These are phyloP conservation scores for Lapara coniferarum DNA, from an alignment of 2,888 invertebrate species.

Conservation along the genomic window DNA sequence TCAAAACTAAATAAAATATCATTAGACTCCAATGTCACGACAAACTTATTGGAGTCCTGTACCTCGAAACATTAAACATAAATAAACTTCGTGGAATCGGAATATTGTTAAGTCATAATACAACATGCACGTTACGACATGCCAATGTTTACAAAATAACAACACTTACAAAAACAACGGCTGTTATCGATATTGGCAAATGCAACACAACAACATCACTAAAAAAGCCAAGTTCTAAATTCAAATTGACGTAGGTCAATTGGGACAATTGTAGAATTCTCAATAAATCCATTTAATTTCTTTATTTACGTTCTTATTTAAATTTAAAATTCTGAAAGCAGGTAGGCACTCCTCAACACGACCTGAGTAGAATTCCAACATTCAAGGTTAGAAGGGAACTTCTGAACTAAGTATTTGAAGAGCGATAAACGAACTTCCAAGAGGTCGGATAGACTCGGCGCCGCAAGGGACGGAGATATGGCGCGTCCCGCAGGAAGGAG, in stretches of 20 bases:
- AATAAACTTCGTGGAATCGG: constrained; percentile 14
- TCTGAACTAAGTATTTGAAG: constrained; percentile 75
- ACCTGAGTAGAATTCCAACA: constrained; percentile 61
- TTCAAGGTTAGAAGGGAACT: constrained; percentile 76
- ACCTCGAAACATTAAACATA: constrained; percentile 7
- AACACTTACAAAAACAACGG: neutral
- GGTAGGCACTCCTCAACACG: constrained; percentile 41
- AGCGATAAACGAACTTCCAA: constrained; percentile 71
- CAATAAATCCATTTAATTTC: constrained; percentile 1
- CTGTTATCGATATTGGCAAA: neutral
- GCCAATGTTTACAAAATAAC: constrained; percentile 14
- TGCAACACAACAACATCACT: neutral
- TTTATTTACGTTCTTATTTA: constrained; percentile 17
- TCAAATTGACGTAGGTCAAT: constrained; percentile 21
- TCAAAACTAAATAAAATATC: neutral
- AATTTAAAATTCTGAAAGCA: constrained; percentile 30
- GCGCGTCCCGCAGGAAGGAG: constrained; percentile 34
- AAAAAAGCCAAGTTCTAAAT: neutral
- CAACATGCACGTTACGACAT: constrained; percentile 5
- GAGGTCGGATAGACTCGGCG: constrained; percentile 56
- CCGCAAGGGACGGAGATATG: constrained; percentile 51
- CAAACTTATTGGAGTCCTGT: constrained; percentile 18
- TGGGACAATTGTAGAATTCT: constrained; percentile 4
- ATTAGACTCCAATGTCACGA: constrained; percentile 5
- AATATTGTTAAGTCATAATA: constrained; percentile 18